Evolutionary conservation across 2,888 invertebrate species (phyloP).

Genomic region (Zeuzera pyrina): DNA sequence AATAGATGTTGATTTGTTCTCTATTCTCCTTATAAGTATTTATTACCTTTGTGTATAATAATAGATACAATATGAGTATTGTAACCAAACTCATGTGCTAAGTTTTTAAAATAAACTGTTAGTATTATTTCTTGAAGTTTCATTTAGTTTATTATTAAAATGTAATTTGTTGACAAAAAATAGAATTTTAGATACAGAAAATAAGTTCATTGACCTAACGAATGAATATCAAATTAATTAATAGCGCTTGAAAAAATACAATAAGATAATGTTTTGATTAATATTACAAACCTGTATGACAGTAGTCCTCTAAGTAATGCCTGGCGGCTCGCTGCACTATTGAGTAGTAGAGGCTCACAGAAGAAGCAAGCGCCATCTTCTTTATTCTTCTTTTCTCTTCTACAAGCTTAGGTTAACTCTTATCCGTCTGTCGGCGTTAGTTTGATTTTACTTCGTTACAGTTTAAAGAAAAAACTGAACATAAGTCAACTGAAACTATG

Average conservation of each 20-base stretch:
- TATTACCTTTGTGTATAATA: too few relatives aligned
- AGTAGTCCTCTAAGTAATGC: constrained; percentile 78
- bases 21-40: too few relatives aligned
- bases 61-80: too few relatives aligned
- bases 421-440: constrained; percentile 40
- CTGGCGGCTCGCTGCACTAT: constrained; percentile 79
- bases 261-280: constrained; percentile 2
- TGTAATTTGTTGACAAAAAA: too few relatives aligned
- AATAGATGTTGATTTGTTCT: too few relatives aligned
- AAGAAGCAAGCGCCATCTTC: constrained; percentile 75
- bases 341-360: constrained; percentile 79
- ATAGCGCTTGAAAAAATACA: neutral
- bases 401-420: constrained; percentile 12
- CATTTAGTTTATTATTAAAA: too few relatives aligned
- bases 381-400: constrained; percentile 35
- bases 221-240: neutral
- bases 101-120: too few relatives aligned
- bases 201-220: neutral
- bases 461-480: constrained; percentile 39
- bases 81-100: too few relatives aligned
- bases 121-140: too few relatives aligned
- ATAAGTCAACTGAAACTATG: constrained; percentile 42
- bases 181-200: neutral
- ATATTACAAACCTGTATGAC: constrained; percentile 72
- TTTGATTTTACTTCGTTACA: too few relatives aligned